Evolutionary conservation across 2,113 vertebrate genomes (phyloP), one percentile per base, ranked within the genome.

Genomic region (Gopherus flavomarginatus): DNA sequence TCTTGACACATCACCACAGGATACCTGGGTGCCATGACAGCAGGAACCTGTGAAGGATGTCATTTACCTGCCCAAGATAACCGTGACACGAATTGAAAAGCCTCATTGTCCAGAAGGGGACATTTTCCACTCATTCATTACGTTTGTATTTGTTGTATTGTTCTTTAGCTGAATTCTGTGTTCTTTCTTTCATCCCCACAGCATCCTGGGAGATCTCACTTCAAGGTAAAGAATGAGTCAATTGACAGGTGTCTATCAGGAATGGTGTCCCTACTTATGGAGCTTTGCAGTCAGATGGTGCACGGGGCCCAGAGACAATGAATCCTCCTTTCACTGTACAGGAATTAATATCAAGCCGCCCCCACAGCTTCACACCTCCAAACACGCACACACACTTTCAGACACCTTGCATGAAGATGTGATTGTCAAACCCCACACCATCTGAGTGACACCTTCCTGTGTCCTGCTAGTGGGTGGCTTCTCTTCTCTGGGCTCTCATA

Each of bases 121-220:
- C 44, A 78, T 78, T 78, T 78, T 44, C 75, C 44, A 47, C 42
- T 26, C 42, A 44, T 47, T 47, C 75, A 78, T 78, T 44, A 47
- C 3, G 29, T 47, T 78, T 78, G 75, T 27, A 78, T 47, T 47
- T 78, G 75, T 78, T 78, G 24, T 29, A 78, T 6, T 95, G 80
- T 94, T 90, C 87, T 89, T 75, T 44, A 75, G 11, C 38, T 97
- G 83, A 94, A 93, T 94, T 86, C 95, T 93, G 42, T 62, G 38
- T 75, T 82, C 94, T 94, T 85, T 95, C 81, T 93, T 94, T 94
- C 42, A 1, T 93, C 95, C 90, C 44, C 44, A 9, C 96, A 99
- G 99, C 86, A 98, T 99, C 90, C 96, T 99, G 90, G 98, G 99
- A 83, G 98, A 99, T 91, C 98, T 99, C 24, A 99, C 98, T 82